phyloP scores from a whole-genome alignment of 2,113 vertebrate species.

The Dasyurus viverrinus region DNA sequence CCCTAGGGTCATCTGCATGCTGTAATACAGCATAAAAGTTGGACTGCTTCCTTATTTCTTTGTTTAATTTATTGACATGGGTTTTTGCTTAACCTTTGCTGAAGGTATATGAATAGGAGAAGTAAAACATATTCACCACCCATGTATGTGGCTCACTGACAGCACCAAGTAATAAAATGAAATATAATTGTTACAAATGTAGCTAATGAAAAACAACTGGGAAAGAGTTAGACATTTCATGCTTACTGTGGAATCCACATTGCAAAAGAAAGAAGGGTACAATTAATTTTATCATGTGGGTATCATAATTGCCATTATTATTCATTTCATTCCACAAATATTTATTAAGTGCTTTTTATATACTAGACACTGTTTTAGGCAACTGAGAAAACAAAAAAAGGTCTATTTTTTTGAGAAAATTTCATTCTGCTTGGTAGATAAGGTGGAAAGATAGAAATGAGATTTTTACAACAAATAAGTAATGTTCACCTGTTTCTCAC shows the following conservation, averaged over 20 bases:
- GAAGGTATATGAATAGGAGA: constrained; percentile 1
- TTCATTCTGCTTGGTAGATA: not conserved
- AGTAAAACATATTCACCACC: constrained; percentile 6
- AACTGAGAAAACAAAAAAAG: not conserved
- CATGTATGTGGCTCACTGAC: not conserved
- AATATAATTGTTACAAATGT: constrained; percentile 14
- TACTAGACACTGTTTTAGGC: not conserved
- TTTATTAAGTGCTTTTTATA: not conserved
- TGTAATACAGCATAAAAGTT: not conserved
- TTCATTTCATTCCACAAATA: not conserved
- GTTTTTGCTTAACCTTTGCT: not conserved
- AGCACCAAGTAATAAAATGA: not conserved
- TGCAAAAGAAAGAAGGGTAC: not conserved
- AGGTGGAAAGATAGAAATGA: not conserved
- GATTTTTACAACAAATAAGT: not conserved
- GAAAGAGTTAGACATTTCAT: not conserved
- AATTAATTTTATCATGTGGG: constrained; percentile 4
- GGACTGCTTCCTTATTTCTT: not conserved
- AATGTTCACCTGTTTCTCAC: not conserved
- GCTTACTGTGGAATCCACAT: not conserved
- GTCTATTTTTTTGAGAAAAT: not conserved
- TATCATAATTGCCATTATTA: not conserved
- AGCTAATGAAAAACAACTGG: not conserved
- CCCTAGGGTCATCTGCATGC: not conserved
- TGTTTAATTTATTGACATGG: constrained; percentile 30